Evolutionary conservation across 2,888 invertebrate species (phyloP).

Genomic region (Ariolimax columbianus): DNA sequence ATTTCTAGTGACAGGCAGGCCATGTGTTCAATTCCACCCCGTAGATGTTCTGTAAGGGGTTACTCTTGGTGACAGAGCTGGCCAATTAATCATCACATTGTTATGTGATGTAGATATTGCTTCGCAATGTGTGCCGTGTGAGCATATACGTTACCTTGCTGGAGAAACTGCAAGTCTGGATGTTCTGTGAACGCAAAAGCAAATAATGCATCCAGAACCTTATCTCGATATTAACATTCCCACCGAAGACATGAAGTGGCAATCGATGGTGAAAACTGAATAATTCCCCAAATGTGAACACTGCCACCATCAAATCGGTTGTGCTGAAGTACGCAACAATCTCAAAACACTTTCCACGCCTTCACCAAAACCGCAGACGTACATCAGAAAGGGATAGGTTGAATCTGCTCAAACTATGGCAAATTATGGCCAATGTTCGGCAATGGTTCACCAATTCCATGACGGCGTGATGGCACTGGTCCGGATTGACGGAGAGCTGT

Average conservation of each 20-base stretch:
- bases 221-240: conserved; percentile 10
- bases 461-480: no score
- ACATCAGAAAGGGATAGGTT: no score
- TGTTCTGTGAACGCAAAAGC: background rate
- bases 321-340: conserved; percentile 11
- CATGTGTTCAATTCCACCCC: background rate
- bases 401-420: no score
- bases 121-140: background rate
- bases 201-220: background rate
- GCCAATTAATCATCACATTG: background rate
- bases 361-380: no score
- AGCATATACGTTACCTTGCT: background rate
- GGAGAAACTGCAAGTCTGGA: conserved; percentile 24
- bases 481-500: no score
- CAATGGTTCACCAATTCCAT: no score
- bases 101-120: background rate
- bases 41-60: background rate
- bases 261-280: conserved; percentile 25
- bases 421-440: no score
- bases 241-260: background rate
- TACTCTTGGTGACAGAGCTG: background rate
- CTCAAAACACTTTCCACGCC: no score
- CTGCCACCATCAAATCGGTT: conserved; percentile 20
- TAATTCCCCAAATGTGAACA: conserved; percentile 14
- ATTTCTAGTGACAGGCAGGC: background rate